Evolutionary conservation across 2,888 invertebrate genomes (phyloP).

Genomic region (Muscina levida): DNA sequence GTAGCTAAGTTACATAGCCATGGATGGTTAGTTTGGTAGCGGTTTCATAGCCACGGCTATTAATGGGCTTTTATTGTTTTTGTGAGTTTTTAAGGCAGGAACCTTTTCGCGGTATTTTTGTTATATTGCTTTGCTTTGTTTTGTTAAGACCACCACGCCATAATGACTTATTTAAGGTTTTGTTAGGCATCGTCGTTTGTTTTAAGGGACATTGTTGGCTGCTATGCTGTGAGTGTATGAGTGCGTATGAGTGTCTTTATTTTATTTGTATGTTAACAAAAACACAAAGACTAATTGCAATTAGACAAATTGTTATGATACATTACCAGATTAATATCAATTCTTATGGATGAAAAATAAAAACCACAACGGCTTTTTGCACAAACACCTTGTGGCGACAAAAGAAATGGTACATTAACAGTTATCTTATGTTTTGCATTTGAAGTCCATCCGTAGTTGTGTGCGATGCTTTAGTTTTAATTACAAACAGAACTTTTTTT

Average conservation of each 20-base stretch:
- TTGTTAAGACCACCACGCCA: no score
- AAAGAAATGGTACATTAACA: no score
- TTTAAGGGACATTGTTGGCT: slow-evolving; percentile 11
- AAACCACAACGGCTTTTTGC: no score
- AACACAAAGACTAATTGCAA: slow-evolving; percentile 30
- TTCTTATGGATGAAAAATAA: not conserved
- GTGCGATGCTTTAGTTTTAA: no score
- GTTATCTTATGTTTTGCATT: no score
- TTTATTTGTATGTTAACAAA: not conserved
- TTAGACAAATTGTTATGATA: not conserved
- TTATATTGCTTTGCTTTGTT: not conserved
- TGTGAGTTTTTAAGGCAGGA: slow-evolving; percentile 8
- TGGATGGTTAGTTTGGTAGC: slow-evolving; percentile 38
- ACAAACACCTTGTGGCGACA: no score
- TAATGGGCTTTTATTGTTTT: slow-evolving; percentile 44
- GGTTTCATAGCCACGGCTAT: slow-evolving; percentile 48
- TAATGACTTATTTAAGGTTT: slow-evolving; percentile 11
- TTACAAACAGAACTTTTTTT: no score
- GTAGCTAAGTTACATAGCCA: slow-evolving; percentile 26
- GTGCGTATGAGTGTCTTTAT: slow-evolving; percentile 7
- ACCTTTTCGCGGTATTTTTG: slow-evolving; percentile 22
- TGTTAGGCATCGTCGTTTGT: slow-evolving; percentile 2
- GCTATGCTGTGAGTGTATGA: not conserved
- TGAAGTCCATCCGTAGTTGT: no score
- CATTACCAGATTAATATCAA: not conserved